Evolutionary conservation across 37 sponge, comb jelly and placozoan genomes (phyloP), one percentile per base, ranked within the genome.

Genomic region (Diacarnus erythraeanus): DNA sequence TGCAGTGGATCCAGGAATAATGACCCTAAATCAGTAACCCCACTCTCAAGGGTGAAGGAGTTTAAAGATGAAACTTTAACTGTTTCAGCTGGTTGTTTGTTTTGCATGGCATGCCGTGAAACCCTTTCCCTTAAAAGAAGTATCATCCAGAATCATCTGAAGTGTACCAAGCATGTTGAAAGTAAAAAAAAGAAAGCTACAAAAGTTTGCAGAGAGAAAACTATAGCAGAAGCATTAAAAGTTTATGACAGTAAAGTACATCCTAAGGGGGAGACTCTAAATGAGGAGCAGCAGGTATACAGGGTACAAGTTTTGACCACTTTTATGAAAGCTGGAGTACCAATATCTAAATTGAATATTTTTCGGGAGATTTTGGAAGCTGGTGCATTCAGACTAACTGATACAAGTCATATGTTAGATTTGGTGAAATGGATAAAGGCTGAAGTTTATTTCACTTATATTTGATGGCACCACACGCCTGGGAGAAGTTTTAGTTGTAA

Each of bases 211-310:
- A 43, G 36, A 27, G 79, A 78, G 47, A 38, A 17, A 39, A 74
- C 69, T 34, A 86, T 86, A 30, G 80, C 76, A 33, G 30, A 64
- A 34, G 40, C 76, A 23, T 44, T 86, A 25, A 57, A 23, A 40
- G 39, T 66, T 42, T 40, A 86, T 65, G 76, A 86, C 59, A 42
- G 74, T 27, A 59, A 61, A 43, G 43, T 57, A 15, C 87, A 86
- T n/a, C n/a, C n/a, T n/a, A n/a, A n/a, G n/a, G n/a, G n/a, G n/a
- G n/a, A n/a, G n/a, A n/a, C n/a, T n/a, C n/a, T n/a, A n/a, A n/a
- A n/a, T 41, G 47, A 79, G 34, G 80, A 86, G 76, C 80, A n/a
- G n/a, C 69, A 35, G 80, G n/a, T 86, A 17, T 86, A 74, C 59
- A 67, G 69, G 6, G 87, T 86, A 3, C 72, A 79, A 58, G 87